Conservation (phyloP, 2,113 vertebrate genomes). For the Anarrhichthys ocellatus region DNA sequence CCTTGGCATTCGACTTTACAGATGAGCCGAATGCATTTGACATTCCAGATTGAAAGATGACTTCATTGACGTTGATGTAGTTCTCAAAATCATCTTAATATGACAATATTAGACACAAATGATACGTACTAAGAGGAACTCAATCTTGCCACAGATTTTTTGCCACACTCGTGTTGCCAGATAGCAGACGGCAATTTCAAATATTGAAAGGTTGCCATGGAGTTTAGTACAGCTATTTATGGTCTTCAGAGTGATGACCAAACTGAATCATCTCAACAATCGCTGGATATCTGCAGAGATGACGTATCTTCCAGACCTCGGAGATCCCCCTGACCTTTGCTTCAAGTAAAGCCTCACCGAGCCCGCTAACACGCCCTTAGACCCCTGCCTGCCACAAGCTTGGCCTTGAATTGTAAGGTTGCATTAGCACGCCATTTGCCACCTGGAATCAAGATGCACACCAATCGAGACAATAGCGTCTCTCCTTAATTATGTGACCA, state of each 20-base stretch:
- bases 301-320: not conserved
- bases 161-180: not conserved
- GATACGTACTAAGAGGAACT: not conserved
- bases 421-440: slow-evolving; percentile 59
- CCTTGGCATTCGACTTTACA: slow-evolving; percentile 59
- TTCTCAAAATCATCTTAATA: slow-evolving; percentile 6
- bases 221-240: not conserved
- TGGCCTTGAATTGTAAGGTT: slow-evolving; percentile 49
- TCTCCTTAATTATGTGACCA: slow-evolving; percentile 62
- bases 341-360: not conserved
- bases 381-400: slow-evolving; percentile 22
- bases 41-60: slow-evolving; percentile 51
- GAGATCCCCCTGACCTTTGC: not conserved
- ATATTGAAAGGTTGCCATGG: not conserved
- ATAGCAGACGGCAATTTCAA: not conserved
- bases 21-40: slow-evolving; percentile 48
- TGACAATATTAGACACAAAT: slow-evolving; percentile 5
- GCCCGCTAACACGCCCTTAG: not conserved
- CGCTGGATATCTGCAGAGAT: not conserved
- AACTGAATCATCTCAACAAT: not conserved
- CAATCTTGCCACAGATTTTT: not conserved
- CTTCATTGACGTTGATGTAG: slow-evolving; percentile 39
- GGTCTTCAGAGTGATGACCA: not conserved
- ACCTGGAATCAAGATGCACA: slow-evolving; percentile 67
- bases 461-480: slow-evolving; percentile 58